phyloP scores from a whole-genome alignment of 2,888 invertebrate species.

The Rhagium mordax region DNA sequence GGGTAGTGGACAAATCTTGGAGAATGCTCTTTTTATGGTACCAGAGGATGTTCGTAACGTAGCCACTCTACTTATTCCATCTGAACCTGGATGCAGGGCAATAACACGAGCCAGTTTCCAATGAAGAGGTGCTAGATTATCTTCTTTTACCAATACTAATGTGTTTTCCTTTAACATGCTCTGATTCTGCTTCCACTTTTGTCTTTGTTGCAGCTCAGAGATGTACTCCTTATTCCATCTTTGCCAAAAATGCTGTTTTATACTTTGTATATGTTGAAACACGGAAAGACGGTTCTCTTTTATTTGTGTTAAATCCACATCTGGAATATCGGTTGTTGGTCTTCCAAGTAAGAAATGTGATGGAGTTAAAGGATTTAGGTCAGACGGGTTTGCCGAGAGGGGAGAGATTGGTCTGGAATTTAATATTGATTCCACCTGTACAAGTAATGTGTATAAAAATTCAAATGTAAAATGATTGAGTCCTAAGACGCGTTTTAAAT shows the following conservation, averaged over 20 bases:
- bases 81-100: neutral
- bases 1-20: neutral
- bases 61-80: neutral
- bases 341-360: slow-evolving; percentile 41
- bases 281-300: neutral
- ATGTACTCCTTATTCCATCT: neutral
- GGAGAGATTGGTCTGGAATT: slow-evolving; percentile 38
- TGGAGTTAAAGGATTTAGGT: slow-evolving; percentile 38
- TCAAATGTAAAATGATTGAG: slow-evolving; percentile 35
- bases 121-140: neutral
- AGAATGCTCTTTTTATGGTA: neutral
- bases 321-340: slow-evolving; percentile 19
- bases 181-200: neutral
- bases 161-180: neutral
- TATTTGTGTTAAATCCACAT: neutral
- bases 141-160: neutral
- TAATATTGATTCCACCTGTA: slow-evolving; percentile 38
- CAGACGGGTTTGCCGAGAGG: slow-evolving; percentile 28
- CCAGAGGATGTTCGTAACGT: neutral
- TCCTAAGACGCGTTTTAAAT: slow-evolving; percentile 42
- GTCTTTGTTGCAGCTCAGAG: neutral
- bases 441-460: slow-evolving; percentile 35
- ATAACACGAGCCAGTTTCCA: neutral
- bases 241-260: neutral
- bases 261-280: neutral